Evolutionary conservation across 2,797 vertebrate species (phyloP), one percentile per base, ranked within the genome.

Genomic region (Xiphorhynchus erythropygius): DNA sequence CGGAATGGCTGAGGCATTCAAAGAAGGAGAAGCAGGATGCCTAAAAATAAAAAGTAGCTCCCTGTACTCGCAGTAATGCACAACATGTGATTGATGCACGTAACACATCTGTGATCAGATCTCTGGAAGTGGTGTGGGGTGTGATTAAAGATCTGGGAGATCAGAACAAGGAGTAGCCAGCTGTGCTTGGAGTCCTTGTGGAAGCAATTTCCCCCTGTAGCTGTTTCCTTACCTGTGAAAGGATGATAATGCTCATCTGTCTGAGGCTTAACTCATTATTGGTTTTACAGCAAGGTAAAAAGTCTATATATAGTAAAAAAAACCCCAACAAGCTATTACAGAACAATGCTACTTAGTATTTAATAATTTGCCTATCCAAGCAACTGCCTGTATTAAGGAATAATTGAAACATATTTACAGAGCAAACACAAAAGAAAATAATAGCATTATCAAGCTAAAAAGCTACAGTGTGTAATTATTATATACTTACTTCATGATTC

Each of bases 401-500:
- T 78, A 92, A 94, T 60, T 70, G 62, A 69, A 95, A 73, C 55
- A 6, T 95, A 89, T 93, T 90, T 92, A 85, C 80, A 85, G 56
- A 60, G 81, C 63, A 85, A 89, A 89, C 27, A 2, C 49, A 56
- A 88, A 91, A 89, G 82, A 75, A 95, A 97, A 93, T 33, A 93
- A 65, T 65, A 69, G 41, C 59, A 79, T 89, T 89, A 78, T 90
- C 81, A 70, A 82, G 67, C 59, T 49, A 33, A 88, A 91, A 96
- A 83, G 44, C 83, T 62, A 5, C 24, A 77, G 49, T 62, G 37
- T 18, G 5, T 77, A 52, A 64, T 86, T 88, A 82, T 90, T 71
- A 32, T 65, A 49, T 74, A 71, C 88, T 83, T 88, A 53, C 59
- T 91, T 96, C 80, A 83, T 96, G 95, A 97, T 93, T 95, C 96